Evolutionary conservation across 2,113 vertebrate species (phyloP).

Genomic region (Microtus ochrogaster): DNA sequence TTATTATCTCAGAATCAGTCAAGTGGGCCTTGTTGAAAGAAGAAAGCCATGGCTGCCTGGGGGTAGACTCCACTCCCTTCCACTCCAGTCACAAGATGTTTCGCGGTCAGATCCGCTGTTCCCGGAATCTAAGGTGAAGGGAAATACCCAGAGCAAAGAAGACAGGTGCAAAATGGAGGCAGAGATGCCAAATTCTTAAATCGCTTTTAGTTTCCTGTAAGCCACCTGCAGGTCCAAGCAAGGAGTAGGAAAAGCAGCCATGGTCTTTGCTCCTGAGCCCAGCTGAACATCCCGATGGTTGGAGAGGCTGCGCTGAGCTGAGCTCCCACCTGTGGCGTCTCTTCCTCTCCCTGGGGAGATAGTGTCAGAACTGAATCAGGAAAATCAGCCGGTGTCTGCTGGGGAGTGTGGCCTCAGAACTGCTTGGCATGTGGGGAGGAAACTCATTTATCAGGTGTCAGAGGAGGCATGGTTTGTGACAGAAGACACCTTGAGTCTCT

Average conservation of each 20-base stretch:
- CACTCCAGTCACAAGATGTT: neutral
- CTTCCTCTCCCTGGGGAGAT: neutral
- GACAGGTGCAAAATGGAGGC: neutral
- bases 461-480: neutral
- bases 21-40: neutral
- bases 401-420: neutral
- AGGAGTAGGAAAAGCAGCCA: neutral
- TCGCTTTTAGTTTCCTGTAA: neutral
- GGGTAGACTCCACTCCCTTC: neutral
- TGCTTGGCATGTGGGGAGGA: neutral
- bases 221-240: neutral
- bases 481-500: neutral
- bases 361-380: neutral
- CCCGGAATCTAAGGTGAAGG: neutral
- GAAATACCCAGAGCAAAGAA: neutral
- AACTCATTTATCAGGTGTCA: neutral
- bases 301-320: neutral
- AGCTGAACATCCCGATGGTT: fast-evolving
- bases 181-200: neutral
- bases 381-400: neutral
- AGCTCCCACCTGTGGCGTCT: neutral
- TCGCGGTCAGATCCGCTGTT: neutral
- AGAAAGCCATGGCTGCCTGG: neutral
- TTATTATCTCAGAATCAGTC: neutral
- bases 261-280: neutral